These are phyloP conservation scores for Aplysina aerophoba DNA, from an alignment of 37 sponge, comb jelly and placozoan genomes.

Conservation along the genomic window DNA sequence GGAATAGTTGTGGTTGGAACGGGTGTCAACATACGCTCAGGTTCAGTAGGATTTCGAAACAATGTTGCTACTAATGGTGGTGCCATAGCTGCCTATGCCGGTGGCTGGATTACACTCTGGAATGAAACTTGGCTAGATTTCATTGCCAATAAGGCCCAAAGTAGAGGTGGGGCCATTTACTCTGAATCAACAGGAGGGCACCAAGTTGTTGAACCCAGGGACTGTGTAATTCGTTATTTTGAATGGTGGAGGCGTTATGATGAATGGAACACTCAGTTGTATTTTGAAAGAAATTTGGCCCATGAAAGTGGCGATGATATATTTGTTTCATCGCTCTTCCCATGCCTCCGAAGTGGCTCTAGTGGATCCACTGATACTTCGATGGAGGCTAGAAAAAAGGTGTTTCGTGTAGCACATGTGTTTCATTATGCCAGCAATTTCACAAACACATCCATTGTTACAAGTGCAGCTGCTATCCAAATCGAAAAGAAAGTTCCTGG, in stretches of 20 bases:
- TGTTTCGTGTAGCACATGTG: neutral
- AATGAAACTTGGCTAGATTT: neutral
- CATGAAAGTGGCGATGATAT: neutral
- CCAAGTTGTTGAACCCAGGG: neutral
- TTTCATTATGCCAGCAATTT: too few relatives aligned
- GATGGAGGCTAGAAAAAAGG: neutral
- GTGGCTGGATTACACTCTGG: neutral
- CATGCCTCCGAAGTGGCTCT: neutral
- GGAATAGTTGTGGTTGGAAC: constrained; percentile 2
- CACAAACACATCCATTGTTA: too few relatives aligned
- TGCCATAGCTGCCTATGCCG: constrained; percentile 2
- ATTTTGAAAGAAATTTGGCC: neutral
- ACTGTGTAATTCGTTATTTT: constrained; percentile 10
- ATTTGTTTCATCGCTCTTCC: neutral
- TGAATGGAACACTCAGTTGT: neutral
- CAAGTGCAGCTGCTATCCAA: too few relatives aligned
- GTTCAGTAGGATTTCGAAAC: neutral
- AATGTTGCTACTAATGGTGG: constrained; percentile 9
- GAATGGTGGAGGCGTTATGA: constrained; percentile 1
- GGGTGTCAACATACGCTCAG: neutral
- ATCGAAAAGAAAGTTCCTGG: too few relatives aligned
- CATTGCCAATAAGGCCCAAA: neutral
- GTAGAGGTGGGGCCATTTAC: constrained; percentile 11
- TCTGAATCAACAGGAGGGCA: neutral
- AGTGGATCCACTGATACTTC: constrained; percentile 1